phyloP scores from a whole-genome alignment of 2,113 vertebrate genomes.

The Poeciliopsis turrubarensis region DNA sequence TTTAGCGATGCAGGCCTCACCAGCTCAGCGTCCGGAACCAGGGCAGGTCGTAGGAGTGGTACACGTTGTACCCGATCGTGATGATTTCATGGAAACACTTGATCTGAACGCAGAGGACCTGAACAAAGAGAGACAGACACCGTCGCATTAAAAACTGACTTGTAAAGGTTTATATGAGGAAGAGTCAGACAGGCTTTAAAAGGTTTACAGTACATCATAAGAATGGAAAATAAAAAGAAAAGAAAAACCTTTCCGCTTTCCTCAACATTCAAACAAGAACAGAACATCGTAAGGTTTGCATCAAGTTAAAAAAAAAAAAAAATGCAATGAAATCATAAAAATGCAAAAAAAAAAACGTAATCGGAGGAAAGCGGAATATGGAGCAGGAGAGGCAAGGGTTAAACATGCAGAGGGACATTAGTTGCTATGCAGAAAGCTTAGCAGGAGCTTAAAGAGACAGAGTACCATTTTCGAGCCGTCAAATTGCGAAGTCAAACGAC shows the following conservation, averaged over 20 bases:
- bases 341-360: background rate
- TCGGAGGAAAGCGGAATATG: background rate
- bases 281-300: background rate
- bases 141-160: background rate
- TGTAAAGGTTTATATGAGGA: conserved; percentile 13
- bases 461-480: no score
- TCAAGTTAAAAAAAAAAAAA: background rate
- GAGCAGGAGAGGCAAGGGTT: background rate
- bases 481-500: no score
- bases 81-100: conserved; percentile 99
- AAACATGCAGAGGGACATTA: background rate
- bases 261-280: background rate
- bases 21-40: conserved; percentile 99
- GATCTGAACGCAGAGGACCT: conserved; percentile 98
- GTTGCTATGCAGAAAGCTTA: background rate
- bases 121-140: conserved; percentile 41
- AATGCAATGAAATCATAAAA: background rate
- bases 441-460: no score
- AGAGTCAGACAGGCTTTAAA: background rate
- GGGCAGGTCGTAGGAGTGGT: conserved; percentile 97
- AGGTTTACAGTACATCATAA: background rate
- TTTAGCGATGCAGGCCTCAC: conserved; percentile 75
- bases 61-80: conserved; percentile 97
- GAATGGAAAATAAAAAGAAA: background rate
- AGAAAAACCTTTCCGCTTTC: background rate